phyloP scores from a whole-genome alignment of 2,113 vertebrate species.

The Melanotaenia duboulayi region DNA sequence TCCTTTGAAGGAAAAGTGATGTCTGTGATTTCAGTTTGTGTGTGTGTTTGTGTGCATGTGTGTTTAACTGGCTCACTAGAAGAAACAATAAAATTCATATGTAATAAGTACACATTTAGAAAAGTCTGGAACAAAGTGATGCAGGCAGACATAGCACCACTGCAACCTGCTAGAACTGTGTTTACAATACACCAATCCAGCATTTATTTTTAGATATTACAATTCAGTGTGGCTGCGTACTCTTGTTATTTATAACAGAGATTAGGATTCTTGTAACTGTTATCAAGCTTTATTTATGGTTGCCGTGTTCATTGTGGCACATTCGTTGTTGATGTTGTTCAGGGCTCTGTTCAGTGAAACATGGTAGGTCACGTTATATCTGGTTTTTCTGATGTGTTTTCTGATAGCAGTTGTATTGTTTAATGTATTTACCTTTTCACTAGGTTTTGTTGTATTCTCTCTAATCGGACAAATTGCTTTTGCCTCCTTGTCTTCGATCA shows the following conservation, averaged over 20 bases:
- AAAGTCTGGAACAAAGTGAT: too few species aligned
- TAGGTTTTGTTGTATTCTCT: conserved; percentile 1
- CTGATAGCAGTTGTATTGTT: background rate
- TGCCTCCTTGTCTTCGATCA: background rate
- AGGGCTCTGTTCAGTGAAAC: conserved; percentile 39
- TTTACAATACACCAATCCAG: too few species aligned
- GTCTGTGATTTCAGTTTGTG: too few species aligned
- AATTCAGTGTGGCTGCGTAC: too few species aligned
- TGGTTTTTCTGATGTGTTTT: conserved; percentile 16
- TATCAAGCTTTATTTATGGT: background rate
- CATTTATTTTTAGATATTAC: too few species aligned
- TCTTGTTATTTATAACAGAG: background rate
- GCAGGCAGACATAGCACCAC: background rate
- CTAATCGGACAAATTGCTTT: background rate
- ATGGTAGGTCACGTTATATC: conserved; percentile 32
- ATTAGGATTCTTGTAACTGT: background rate
- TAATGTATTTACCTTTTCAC: conserved; percentile 6
- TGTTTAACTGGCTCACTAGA: too few species aligned
- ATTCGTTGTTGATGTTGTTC: background rate
- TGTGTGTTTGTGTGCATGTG: too few species aligned
- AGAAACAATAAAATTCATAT: too few species aligned
- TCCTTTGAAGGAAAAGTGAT: too few species aligned
- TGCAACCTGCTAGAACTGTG: background rate
- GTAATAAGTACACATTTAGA: too few species aligned
- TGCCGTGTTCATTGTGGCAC: background rate